Evolutionary conservation across 2,113 vertebrate species (phyloP).

Genomic region (Balaenoptera acutorostrata): DNA sequence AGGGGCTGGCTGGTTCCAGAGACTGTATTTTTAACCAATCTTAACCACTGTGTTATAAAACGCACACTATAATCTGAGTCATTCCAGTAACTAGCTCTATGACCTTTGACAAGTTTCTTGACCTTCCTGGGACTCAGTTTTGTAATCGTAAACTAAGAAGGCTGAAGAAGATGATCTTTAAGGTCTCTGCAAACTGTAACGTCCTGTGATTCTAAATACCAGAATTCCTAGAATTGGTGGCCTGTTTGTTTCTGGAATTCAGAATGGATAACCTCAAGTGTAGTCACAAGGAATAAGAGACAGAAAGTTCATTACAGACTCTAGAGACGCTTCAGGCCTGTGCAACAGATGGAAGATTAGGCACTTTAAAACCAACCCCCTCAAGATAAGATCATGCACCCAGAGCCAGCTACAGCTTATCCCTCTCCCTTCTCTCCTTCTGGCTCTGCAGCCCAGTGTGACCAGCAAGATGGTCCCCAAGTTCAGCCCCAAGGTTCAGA

Average conservation of each 20-base stretch:
- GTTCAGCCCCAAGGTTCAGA: background rate
- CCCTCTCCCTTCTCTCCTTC: background rate
- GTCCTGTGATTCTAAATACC: background rate
- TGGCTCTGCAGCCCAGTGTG: background rate
- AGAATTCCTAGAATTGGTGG: conserved; percentile 32
- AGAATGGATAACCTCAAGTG: conserved; percentile 31
- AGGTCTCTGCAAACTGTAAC: conserved; percentile 11
- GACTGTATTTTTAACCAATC: background rate
- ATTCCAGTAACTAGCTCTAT: background rate
- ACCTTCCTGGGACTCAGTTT: conserved; percentile 26
- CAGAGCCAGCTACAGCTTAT: background rate
- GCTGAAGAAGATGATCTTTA: background rate
- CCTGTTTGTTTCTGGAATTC: conserved; percentile 54
- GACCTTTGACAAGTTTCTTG: conserved; percentile 1
- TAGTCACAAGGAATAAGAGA: conserved; percentile 22
- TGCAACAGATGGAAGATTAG: background rate
- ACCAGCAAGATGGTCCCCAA: background rate
- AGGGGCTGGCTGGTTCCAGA: background rate
- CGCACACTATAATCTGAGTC: background rate
- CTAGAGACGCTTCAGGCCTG: background rate
- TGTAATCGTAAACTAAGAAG: background rate
- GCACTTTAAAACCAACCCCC: background rate
- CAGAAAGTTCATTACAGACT: background rate
- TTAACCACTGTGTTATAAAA: background rate
- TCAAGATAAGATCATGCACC: background rate